Base-by-base conservation (phyloP, 2,888 invertebrate genomes). In the Pammene fasciana region DNA sequence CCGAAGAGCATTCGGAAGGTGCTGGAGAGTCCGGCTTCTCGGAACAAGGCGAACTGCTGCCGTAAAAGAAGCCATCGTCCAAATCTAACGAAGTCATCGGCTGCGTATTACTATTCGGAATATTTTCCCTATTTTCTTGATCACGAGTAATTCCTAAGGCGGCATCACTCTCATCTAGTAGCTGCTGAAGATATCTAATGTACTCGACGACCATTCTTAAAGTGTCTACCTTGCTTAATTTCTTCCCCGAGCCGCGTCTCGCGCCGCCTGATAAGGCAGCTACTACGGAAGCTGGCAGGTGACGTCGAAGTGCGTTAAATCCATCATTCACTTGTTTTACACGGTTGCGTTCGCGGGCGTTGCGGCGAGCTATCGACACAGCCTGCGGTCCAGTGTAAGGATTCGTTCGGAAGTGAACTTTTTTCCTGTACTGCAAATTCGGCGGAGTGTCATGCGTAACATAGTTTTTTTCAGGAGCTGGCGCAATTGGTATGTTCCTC, bases 321-420 rank as follows among this genome's bases (percentile, higher is more conserved):
- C 98, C 98, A 85, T 97, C 97, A 91, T 98, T 98, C 82, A 97
- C 97, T 94, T 98, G 98, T 87, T 98, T 98, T 72, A 98, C 98
- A 75, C 99, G 95, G 86, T 99, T 99, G 74, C 99, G 94, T 90
- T 99, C 99, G 13, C 99, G 94, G 18, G 98, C 99, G 89, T 99
- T 99, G 76, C 99, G 94, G 67, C 98, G 93, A 0, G 97, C 97
- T 52, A 98, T 98, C 2, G 97, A 97, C 7, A 96, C 97, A 72
- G 96, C 95, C 81, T 96, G 97, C 75, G 96, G 95, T 75, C 94
- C 94, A 0, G 95, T 92, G 78, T 92, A 92, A 38, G 92, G 91
- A 67, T 94, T 93, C 1, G 94, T 94, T 75, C 93, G 94, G 79
- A 95, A 95, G 83, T 95, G 96, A 79, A 96, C 95, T 87, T 96